These are phyloP conservation scores for Platyscelio sp. DNA, from an alignment of 2,888 invertebrate genomes.

Conservation along the genomic window DNA sequence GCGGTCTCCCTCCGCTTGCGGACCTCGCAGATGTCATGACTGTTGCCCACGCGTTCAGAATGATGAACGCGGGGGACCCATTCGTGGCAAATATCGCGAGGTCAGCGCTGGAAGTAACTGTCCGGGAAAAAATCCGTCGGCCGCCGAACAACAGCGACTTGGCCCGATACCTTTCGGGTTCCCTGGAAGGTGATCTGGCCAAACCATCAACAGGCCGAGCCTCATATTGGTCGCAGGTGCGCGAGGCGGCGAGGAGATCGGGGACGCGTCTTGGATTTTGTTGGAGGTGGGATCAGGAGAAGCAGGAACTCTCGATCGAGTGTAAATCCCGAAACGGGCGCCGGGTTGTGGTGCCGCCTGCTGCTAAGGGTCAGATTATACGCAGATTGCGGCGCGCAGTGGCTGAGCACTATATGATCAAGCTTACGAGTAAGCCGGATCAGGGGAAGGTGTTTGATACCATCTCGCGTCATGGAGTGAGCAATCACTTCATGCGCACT, in stretches of 20 bases:
- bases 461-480: constrained; percentile 47
- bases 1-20: constrained; percentile 76
- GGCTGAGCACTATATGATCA: constrained; percentile 1
- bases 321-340: constrained; percentile 6
- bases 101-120: constrained; percentile 67
- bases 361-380: constrained; percentile 18
- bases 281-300: constrained; percentile 70
- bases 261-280: constrained; percentile 28
- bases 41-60: constrained; percentile 77
- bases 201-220: not conserved
- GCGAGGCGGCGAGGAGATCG: constrained; percentile 70
- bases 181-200: constrained; percentile 20
- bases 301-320: constrained; percentile 42
- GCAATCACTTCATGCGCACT: constrained; percentile 77
- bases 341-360: constrained; percentile 66
- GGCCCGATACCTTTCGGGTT: constrained; percentile 62
- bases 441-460: constrained; percentile 77
- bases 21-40: constrained; percentile 75
- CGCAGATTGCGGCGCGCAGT: constrained; percentile 13
- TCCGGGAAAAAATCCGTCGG: constrained; percentile 39
- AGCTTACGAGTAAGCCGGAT: constrained; percentile 68
- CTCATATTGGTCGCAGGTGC: constrained; percentile 71
- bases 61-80: constrained; percentile 75
- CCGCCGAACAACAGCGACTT: constrained; percentile 56
- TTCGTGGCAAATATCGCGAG: constrained; percentile 70